Evolutionary conservation across 1,140 invertebrate genomes (phyloP).

Genomic region (Hylaeus volcanicus): DNA sequence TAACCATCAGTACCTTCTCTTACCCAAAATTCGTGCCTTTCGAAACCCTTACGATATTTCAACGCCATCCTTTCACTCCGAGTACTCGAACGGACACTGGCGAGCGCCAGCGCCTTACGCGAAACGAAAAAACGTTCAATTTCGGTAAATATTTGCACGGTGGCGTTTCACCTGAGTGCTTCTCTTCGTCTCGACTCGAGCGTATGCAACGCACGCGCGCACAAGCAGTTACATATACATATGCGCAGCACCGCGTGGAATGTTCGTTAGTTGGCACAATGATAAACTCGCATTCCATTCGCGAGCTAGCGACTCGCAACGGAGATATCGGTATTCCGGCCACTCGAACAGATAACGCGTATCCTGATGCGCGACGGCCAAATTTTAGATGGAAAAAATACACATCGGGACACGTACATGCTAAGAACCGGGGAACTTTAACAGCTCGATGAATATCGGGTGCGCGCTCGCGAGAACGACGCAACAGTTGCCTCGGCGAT

Average conservation of each 20-base stretch:
- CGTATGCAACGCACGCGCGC: neutral
- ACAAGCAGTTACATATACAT: neutral
- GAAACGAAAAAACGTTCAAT: slow-evolving; percentile 8
- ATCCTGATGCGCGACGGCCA: neutral
- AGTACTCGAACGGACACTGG: neutral
- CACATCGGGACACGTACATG: neutral
- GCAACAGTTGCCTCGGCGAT: no score
- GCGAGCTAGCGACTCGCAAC: slow-evolving; percentile 4
- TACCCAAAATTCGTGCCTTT: no score
- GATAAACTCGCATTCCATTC: slow-evolving; percentile 62
- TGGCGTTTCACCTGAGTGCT: slow-evolving; percentile 13
- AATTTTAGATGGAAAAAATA: slow-evolving; percentile 4
- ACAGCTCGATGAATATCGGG: no score
- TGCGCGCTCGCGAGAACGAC: no score
- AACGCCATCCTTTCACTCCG: neutral
- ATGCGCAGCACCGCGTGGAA: slow-evolving; percentile 31
- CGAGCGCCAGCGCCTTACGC: neutral
- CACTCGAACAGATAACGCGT: slow-evolving; percentile 40
- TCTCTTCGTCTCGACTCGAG: neutral
- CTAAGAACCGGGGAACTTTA: no score
- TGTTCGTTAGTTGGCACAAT: slow-evolving; percentile 57
- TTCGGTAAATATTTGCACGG: slow-evolving; percentile 51
- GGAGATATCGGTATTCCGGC: slow-evolving; percentile 46
- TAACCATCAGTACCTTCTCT: no score
- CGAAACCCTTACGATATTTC: neutral